Evolutionary conservation across 1,140 invertebrate species (phyloP).

Genomic region (Maniola jurtina): DNA sequence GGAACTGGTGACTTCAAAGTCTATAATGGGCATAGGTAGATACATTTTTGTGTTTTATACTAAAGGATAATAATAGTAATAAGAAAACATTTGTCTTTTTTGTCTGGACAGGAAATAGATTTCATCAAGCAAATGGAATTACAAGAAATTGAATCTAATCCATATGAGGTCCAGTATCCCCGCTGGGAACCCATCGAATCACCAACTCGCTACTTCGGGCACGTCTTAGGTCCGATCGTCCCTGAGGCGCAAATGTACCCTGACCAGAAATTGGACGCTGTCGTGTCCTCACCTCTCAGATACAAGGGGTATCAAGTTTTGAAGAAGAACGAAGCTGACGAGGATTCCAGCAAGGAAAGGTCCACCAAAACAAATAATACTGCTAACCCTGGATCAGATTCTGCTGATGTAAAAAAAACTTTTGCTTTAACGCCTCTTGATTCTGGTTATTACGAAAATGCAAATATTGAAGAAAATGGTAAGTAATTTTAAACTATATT

Average conservation of each 20-base stretch:
- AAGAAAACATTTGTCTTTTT: not conserved
- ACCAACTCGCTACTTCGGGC: not conserved
- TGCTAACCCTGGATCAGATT: not conserved
- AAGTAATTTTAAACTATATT: not conserved
- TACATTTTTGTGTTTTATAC: no score
- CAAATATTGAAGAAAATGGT: not conserved
- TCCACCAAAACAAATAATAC: not conserved
- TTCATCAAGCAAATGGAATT: slow-evolving; percentile 20
- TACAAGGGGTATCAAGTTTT: not conserved
- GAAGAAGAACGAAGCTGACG: not conserved
- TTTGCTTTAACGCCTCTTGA: slow-evolving; percentile 49
- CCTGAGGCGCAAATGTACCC: slow-evolving; percentile 2
- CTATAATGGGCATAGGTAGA: no score
- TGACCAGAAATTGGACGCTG: slow-evolving; percentile 2
- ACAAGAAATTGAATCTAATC: slow-evolving; percentile 7
- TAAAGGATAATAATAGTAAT: no score
- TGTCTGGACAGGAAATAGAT: slow-evolving; percentile 21
- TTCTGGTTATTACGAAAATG: slow-evolving; percentile 43
- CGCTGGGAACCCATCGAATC: slow-evolving; percentile 3
- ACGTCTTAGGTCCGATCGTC: not conserved
- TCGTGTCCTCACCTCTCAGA: slow-evolving; percentile 9
- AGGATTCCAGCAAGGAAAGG: not conserved
- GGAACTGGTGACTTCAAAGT: no score
- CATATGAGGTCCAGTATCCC: slow-evolving; percentile 9
- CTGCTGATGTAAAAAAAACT: slow-evolving; percentile 22